These are phyloP conservation scores for Leptopilina syphax DNA, from an alignment of 2,888 invertebrate species.

Conservation along the genomic window DNA sequence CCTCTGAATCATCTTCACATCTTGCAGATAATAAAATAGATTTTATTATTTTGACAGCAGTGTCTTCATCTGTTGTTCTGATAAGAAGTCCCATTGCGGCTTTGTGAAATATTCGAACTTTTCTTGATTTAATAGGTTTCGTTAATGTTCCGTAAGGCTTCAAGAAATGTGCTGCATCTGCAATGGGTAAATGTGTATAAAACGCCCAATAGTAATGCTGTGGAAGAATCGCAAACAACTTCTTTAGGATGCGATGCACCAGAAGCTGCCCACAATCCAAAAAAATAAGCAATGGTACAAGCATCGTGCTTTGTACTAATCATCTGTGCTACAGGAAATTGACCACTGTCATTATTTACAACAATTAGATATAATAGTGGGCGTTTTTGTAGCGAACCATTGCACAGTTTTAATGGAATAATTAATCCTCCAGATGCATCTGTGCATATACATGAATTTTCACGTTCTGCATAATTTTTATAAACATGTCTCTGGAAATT, in stretches of 20 bases:
- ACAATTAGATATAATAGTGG: background rate
- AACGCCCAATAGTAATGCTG: background rate
- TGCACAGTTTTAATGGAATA: background rate
- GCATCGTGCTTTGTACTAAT: background rate
- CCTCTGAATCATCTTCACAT: background rate
- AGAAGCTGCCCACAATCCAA: background rate
- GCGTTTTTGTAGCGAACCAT: background rate
- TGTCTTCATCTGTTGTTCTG: background rate
- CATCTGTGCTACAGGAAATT: conserved; percentile 6
- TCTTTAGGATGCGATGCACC: background rate
- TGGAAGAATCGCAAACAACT: background rate
- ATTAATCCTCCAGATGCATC: conserved; percentile 8
- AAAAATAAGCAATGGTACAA: background rate
- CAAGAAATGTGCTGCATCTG: background rate
- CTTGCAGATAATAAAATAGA: background rate
- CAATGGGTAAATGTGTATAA: background rate
- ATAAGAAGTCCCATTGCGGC: background rate
- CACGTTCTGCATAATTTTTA: conserved; percentile 2
- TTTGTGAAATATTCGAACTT: background rate
- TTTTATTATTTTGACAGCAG: background rate
- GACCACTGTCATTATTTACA: background rate
- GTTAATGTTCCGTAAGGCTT: background rate
- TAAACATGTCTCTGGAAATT: background rate
- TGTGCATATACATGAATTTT: background rate
- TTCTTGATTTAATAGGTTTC: background rate